Conservation (phyloP, 2,113 vertebrate genomes). For the Hippoglossus stenolepis region DNA sequence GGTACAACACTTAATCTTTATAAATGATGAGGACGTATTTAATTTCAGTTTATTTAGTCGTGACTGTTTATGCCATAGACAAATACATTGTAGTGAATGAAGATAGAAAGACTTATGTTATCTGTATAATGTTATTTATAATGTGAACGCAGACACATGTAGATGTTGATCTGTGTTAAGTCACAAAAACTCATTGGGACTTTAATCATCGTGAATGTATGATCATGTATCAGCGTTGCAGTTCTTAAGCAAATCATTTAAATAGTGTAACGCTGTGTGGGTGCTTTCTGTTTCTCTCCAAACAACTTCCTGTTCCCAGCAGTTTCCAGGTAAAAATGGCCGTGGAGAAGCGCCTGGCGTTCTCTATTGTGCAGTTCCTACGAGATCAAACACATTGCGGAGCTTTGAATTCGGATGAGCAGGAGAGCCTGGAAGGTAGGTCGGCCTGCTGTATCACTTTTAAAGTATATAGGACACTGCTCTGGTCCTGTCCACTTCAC, state of each 20-base stretch:
- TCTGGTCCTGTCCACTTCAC: background rate
- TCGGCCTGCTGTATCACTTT: background rate
- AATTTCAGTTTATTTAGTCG: background rate
- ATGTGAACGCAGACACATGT: background rate
- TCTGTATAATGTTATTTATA: background rate
- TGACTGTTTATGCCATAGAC: background rate
- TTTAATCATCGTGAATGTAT: background rate
- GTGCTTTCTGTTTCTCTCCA: constrained; percentile 15
- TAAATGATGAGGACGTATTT: no score
- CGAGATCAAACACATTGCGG: constrained; percentile 94
- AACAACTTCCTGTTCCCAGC: constrained; percentile 2
- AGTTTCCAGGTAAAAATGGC: constrained; percentile 87
- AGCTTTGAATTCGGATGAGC: constrained; percentile 92
- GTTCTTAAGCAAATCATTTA: background rate
- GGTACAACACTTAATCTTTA: background rate
- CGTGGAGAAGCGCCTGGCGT: constrained; percentile 93
- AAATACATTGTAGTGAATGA: background rate
- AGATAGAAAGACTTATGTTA: no score
- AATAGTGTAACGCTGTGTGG: background rate
- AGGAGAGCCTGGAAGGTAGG: constrained; percentile 97
- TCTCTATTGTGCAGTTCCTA: constrained; percentile 96
- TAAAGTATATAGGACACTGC: background rate
- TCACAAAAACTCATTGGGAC: no score
- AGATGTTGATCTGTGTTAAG: background rate
- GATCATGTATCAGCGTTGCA: no score